Evolutionary conservation across 1,140 invertebrate species (phyloP), one percentile per base, ranked within the genome.

Genomic region (Drosophila hydei): DNA sequence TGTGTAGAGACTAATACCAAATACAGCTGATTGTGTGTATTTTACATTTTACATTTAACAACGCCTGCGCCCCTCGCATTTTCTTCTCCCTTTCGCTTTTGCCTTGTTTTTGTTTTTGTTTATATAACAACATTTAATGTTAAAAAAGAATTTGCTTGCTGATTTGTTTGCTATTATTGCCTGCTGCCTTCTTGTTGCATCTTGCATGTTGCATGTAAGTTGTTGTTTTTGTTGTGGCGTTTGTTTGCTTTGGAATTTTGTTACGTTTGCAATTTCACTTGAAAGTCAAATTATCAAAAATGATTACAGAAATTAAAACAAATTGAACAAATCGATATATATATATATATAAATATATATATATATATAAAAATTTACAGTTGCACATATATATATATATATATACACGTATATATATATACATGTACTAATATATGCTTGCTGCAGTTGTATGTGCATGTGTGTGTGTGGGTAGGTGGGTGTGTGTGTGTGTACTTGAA

Each of bases 241-340:
- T 45, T 43, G 4, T 59, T 59, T 43, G 38, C 38, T 59, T 59
- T 60, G 16, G 42, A 60, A 60, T 60, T 60, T 54, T 18, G 54
- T 52, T 47, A 69, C 65, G 40, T 14, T 56, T 33, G 51, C 25
- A 55, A 56, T 52, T 64, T 64, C 12, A 27, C 7, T 63, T 64
- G 14, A 45, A 40, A 14, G 51, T 52, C 56, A 61, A 50, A 40
- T 23, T 23, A 38, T 59, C 50, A 52, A 69, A 67, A 71, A 12
- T 43, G 9, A 27, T 40, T 51, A 52, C 45, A 51, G 27, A 61
- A 47, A 42, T 55, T 54, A 68, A 60, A 60, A 69, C 63, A 70
- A 70, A 61, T 55, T 72, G 62, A 72, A 72, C 70, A 64, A 43
- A 16, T 23, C n/a, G 38, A 1, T 45, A 16, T 16, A 19, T 18